Evolutionary conservation across 2,888 invertebrate genomes (phyloP).

Genomic region (Hecatera dysodea): DNA sequence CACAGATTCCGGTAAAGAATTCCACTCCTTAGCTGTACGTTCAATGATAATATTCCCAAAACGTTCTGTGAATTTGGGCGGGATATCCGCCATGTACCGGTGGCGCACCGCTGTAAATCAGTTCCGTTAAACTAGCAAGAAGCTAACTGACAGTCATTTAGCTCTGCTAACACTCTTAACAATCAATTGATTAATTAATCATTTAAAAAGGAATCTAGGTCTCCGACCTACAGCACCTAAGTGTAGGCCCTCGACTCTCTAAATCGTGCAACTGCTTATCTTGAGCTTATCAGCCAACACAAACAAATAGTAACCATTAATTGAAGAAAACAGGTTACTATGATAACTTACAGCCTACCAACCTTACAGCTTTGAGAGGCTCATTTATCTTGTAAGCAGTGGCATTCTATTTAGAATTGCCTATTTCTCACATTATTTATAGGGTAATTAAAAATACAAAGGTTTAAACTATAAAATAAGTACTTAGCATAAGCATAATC

Average conservation of each 20-base stretch:
- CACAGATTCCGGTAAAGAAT: too few species aligned
- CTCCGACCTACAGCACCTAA: constrained; percentile 4
- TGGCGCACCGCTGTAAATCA: too few species aligned
- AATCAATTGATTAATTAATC: constrained; percentile 17
- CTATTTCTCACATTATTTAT: background rate
- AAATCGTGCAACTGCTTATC: constrained; percentile 51
- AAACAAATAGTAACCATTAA: constrained; percentile 55
- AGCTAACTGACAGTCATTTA: background rate
- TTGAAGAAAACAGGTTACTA: constrained; percentile 45
- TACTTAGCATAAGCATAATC: too few species aligned
- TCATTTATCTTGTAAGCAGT: constrained; percentile 25
- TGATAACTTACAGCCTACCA: constrained; percentile 26
- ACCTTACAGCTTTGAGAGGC: constrained; percentile 29
- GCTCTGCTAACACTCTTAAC: background rate
- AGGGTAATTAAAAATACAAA: background rate
- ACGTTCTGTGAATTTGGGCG: too few species aligned
- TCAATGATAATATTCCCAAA: too few species aligned
- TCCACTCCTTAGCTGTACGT: too few species aligned
- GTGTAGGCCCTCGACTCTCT: constrained; percentile 29
- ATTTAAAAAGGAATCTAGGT: constrained; percentile 36
- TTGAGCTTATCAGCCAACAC: constrained; percentile 49
- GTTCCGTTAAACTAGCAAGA: background rate
- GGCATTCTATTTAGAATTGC: constrained; percentile 17
- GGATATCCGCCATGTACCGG: too few species aligned
- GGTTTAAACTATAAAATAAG: too few species aligned